Base-by-base conservation (phyloP, 1,140 invertebrate species). In the Leptopilina boulardi region DNA sequence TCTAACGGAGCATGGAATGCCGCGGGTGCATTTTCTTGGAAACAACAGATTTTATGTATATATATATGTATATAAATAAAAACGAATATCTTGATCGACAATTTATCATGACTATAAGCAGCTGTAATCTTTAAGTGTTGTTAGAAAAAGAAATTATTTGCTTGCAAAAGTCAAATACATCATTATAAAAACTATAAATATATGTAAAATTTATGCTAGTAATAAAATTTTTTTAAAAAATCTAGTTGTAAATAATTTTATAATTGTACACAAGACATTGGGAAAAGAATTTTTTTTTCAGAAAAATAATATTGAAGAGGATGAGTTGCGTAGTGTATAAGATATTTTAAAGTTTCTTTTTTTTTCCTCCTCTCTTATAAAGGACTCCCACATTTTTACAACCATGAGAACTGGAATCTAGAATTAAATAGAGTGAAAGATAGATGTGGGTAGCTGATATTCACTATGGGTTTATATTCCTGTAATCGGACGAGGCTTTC, bases 381-480 rank as follows among this genome's bases (percentile, higher is more conserved):
- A 66, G 15, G 3, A 30, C 2, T 34, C 26, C 11, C 26, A 34
- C 26, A 66, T 66, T 66, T 66, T 30, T 66, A 34, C 59, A 30
- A n/a, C 59, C 26, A 66, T 30, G 26, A 30, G 23, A 66, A 66
- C 59, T 30, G 59, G 59, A 66, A 66, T 66, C 26, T 66, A 6
- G 26, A 13, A 66, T 66, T 23, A 66, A n/a, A 66, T 66, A 66
- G 59, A 66, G 59, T 66, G 26, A 23, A 66, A 30, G 59, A 66
- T 66, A 66, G 59, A 66, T 66, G 59, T 66, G 59, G 59, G 59
- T 66, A 54, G 19, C 59, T 66, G 59, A 66, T 66, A 66, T 66
- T 66, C 59, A 66, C 23, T 30, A 13, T 38, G 34, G 26, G 23
- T 30, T 66, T 26, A 66, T 30, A 54, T 54, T 56, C 11, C 59